Conservation (phyloP, 2,888 invertebrate species). For the Hydraecia micacea region DNA sequence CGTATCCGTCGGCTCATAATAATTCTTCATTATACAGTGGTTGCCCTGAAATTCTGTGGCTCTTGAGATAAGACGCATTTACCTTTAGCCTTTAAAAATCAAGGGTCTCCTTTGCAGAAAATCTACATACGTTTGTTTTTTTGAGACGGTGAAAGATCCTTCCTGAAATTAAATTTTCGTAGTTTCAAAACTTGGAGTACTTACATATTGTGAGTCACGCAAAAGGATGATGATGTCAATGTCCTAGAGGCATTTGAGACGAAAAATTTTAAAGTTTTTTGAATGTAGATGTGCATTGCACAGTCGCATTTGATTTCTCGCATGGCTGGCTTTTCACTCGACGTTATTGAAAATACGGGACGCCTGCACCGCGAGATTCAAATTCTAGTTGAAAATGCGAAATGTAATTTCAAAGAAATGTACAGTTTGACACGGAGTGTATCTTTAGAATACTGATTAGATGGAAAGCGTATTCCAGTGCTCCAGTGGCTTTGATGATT, state of each 20-base stretch:
- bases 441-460: conserved; percentile 21
- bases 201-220: background rate
- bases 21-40: conserved; percentile 44
- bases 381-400: conserved; percentile 33
- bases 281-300: conserved; percentile 33
- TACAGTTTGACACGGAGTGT: conserved; percentile 12
- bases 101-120: conserved; percentile 21
- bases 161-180: conserved; percentile 26
- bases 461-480: background rate
- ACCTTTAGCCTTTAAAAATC: conserved; percentile 26
- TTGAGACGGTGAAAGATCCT: conserved; percentile 11
- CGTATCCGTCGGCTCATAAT: conserved; percentile 46
- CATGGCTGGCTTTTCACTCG: conserved; percentile 52
- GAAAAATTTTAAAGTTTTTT: conserved; percentile 26
- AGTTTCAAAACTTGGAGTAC: background rate
- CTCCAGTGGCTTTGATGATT: background rate
- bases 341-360: conserved; percentile 54
- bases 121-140: conserved; percentile 25
- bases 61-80: conserved; percentile 25
- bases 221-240: conserved; percentile 9
- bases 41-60: conserved; percentile 23
- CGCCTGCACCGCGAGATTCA: conserved; percentile 19
- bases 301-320: conserved; percentile 58
- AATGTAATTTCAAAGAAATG: conserved; percentile 19
- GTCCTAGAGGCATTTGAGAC: conserved; percentile 17